Evolutionary conservation across 2,113 vertebrate species (phyloP).

Genomic region (Alethe castanea): DNA sequence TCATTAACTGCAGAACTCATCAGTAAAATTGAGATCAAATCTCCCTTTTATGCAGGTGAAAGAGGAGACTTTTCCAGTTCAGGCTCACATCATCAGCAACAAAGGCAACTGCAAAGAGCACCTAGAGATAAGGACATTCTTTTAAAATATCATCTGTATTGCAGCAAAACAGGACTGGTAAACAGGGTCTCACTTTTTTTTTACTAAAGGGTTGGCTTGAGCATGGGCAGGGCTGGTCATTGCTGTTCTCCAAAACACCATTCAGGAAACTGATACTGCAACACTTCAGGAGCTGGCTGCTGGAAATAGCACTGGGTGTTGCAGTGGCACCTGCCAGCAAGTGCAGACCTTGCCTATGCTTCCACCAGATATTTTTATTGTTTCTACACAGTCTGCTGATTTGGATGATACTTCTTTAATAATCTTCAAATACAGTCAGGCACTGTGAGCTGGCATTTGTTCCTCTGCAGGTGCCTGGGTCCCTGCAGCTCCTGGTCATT

Average conservation of each 20-base stretch:
- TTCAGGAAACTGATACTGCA: neutral
- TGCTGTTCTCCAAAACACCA: rapidly evolving
- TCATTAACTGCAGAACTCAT: neutral
- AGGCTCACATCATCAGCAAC: neutral
- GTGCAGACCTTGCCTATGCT: neutral
- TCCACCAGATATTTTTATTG: neutral
- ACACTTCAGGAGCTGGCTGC: neutral
- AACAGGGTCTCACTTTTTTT: neutral
- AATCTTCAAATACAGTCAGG: neutral
- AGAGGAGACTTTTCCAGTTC: neutral
- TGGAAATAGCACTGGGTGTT: neutral
- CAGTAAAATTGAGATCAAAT: neutral
- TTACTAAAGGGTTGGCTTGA: neutral
- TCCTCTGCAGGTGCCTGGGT: neutral
- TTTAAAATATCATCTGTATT: neutral
- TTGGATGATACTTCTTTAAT: neutral
- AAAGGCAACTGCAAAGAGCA: neutral
- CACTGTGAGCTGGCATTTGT: rapidly evolving
- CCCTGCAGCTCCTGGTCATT: neutral
- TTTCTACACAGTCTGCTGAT: neutral
- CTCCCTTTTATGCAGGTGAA: neutral
- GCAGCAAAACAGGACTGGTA: neutral
- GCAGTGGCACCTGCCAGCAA: neutral
- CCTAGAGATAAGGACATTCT: neutral
- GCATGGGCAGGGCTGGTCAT: neutral